Conservation (phyloP, 2,113 vertebrate species). For the chimpanzee (Pan troglodytes) region DNA sequence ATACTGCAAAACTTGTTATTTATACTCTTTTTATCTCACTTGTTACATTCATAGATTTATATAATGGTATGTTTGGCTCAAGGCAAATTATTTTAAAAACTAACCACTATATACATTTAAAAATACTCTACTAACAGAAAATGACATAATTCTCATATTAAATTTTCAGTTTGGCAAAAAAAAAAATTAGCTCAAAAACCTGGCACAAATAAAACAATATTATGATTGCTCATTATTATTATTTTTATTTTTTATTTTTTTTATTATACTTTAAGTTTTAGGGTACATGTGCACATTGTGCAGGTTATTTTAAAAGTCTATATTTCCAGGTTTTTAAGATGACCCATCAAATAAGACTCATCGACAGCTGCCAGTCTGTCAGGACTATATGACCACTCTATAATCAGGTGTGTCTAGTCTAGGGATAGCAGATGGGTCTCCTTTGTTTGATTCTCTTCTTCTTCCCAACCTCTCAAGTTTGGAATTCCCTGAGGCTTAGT, state of each 20-base stretch:
- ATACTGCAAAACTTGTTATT: constrained; percentile 81
- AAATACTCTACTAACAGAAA: constrained; percentile 54
- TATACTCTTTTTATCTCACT: constrained; percentile 88
- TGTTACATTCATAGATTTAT: constrained; percentile 83
- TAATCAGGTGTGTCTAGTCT: not conserved
- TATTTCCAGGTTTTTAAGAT: not conserved
- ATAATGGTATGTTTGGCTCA: constrained; percentile 77
- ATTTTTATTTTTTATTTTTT: too few species aligned
- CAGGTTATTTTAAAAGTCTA: too few species aligned
- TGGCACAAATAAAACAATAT: constrained; percentile 38
- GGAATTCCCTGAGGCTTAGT: not conserved
- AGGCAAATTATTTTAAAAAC: constrained; percentile 81
- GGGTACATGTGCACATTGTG: too few species aligned
- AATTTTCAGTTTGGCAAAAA: constrained; percentile 83
- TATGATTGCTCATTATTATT: not conserved
- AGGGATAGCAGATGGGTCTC: not conserved
- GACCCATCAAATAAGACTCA: not conserved
- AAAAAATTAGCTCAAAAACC: constrained; percentile 62
- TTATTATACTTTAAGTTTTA: too few species aligned
- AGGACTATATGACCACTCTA: not conserved
- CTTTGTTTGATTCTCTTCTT: not conserved
- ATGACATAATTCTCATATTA: constrained; percentile 70
- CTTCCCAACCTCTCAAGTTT: not conserved
- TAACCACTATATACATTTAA: constrained; percentile 67
- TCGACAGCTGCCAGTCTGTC: not conserved